Conservation (phyloP, 2,797 vertebrate genomes). For the Pantherophis alleghaniensis region DNA sequence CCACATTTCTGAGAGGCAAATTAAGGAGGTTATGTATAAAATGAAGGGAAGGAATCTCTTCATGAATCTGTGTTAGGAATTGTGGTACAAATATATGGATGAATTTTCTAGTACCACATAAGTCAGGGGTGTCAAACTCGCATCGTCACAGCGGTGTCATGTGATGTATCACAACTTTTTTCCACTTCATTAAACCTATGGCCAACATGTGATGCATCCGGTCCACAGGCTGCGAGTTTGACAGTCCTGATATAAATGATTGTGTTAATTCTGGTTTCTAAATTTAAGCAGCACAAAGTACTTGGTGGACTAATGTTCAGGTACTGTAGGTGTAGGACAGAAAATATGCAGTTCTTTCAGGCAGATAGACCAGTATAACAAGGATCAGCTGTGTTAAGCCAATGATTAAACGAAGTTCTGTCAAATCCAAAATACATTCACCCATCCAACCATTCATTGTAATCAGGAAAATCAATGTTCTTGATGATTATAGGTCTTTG, state of each 20-base stretch:
- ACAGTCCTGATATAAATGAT: background rate
- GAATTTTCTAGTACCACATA: background rate
- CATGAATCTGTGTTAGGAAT: background rate
- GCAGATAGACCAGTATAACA: background rate
- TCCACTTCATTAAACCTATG: too few relatives aligned
- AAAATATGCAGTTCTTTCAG: background rate
- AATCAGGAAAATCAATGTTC: background rate
- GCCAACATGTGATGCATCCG: too few relatives aligned
- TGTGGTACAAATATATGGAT: background rate
- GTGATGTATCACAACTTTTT: too few relatives aligned
- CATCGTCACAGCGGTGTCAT: too few relatives aligned
- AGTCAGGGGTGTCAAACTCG: too few relatives aligned
- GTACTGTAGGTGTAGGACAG: background rate
- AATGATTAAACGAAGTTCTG: background rate
- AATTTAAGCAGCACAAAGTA: background rate
- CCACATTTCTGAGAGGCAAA: background rate
- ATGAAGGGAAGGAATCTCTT: background rate
- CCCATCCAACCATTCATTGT: background rate
- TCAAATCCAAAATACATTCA: background rate
- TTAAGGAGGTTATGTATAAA: background rate
- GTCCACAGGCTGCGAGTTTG: too few relatives aligned
- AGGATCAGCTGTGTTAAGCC: background rate
- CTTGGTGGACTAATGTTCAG: background rate
- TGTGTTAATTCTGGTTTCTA: background rate
- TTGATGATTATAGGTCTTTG: background rate